Evolutionary conservation across 2,113 vertebrate species (phyloP), one percentile per base, ranked within the genome.

Genomic region (Calyptomena viridis): DNA sequence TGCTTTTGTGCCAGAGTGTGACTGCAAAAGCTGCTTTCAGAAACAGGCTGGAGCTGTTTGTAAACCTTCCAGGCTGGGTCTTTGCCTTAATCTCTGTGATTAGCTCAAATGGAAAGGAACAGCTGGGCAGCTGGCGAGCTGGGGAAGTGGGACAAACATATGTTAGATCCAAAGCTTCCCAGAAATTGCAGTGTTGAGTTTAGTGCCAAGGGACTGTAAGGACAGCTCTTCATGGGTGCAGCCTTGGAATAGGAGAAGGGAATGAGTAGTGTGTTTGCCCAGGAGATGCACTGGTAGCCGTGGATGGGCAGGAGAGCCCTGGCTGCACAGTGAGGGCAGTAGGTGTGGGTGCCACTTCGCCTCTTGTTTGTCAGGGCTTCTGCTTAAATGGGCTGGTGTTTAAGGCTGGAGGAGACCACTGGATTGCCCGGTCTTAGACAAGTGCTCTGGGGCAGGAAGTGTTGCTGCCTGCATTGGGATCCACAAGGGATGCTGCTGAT

Each of bases 21-120:
- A 59, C 83, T 72, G 75, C 40, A 73, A 59, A 89, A 71, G 68
- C 87, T 94, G 79, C 83, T 93, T 95, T 82, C 67, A 83, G 67
- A 90, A 91, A 83, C 60, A 86, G 85, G 60, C 85, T 86, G 47
- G 73, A 96, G 47, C 39, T 95, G 90, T 96, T 95, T 94, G 93
- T 88, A 96, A 90, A 95, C 94, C 93, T 93, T 77, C 64, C 92
- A 88, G 78, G 19, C 93, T 81, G 90, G 88, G 95, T 93, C 92
- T 90, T 83, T 90, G 90, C 88, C 88, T 96, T 96, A 96, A 96
- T 96, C 94, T 94, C 69, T 83, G 56, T 92, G 82, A 95, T 96
- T 96, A 95, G 79, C 85, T 95, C 56, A 93, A 96, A 96, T 78
- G 79, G 90, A 93, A 93, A 73, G 82, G 78, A 96, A 90, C 95